Percentiles rank a stretch among this genome's conserved stretches.
Evolutionary conservation across 2,113 vertebrate species (phyloP).

Genomic region (Antidorcas marsupialis): DNA sequence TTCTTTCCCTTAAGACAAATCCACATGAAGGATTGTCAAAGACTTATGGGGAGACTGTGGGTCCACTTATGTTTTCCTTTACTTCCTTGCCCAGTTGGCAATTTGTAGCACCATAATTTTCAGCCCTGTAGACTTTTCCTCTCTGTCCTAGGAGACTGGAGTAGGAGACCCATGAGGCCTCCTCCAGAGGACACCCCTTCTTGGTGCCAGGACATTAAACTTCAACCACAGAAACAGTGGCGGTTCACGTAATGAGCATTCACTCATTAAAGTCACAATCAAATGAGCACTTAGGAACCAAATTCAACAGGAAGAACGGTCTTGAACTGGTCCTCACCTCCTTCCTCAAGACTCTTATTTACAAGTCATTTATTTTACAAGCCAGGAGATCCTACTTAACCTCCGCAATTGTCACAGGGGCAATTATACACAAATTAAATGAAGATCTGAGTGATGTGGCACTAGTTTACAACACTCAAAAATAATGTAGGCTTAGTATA

Average conservation of each 20-base stretch:
- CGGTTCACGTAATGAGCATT: accelerated
- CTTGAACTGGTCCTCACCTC: not conserved
- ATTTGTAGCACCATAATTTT: not conserved
- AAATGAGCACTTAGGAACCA: not conserved
- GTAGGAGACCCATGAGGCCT: not conserved
- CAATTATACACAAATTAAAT: not conserved
- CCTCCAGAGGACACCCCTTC: no score
- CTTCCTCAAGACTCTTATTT: not conserved
- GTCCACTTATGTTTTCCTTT: accelerated
- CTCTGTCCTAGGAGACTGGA: not conserved
- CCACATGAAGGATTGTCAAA: accelerated
- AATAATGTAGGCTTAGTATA: not conserved
- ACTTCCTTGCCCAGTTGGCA: not conserved
- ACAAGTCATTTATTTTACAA: no score
- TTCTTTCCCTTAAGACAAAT: not conserved
- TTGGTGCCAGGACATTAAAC: accelerated
- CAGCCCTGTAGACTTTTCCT: not conserved
- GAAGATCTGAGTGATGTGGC: not conserved
- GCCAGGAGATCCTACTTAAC: not conserved
- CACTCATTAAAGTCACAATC: accelerated
- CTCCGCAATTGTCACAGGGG: no score
- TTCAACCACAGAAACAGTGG: accelerated
- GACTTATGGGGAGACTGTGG: not conserved
- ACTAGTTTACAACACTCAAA: no score
- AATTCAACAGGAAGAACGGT: not conserved